Conservation (phyloP, 2,888 invertebrate species). For the Agrotis puta region DNA sequence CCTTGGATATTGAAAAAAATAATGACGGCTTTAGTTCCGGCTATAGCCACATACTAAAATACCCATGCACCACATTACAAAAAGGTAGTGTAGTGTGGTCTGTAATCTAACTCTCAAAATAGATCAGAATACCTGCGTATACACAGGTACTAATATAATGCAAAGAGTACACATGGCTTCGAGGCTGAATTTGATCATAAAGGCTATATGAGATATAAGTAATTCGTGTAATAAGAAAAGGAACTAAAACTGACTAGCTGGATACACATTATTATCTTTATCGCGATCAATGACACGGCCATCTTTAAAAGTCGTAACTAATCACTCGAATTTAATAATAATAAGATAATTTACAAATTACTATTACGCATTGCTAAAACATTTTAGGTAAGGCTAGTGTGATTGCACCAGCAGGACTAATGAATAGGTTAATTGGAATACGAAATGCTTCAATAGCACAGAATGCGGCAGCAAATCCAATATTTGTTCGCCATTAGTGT, state of each 20-base stretch:
- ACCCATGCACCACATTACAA: not conserved
- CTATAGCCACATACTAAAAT: not conserved
- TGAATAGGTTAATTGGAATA: conserved; percentile 56
- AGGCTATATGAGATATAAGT: conserved; percentile 18
- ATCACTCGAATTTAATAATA: not conserved
- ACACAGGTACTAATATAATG: conserved; percentile 34
- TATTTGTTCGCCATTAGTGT: conserved; percentile 65
- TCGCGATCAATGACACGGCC: not conserved
- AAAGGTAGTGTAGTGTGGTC: not conserved
- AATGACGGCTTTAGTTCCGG: not conserved
- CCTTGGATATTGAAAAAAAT: not conserved
- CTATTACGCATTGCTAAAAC: conserved; percentile 7
- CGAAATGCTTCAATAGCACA: conserved; percentile 52
- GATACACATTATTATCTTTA: not conserved
- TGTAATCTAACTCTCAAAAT: not conserved
- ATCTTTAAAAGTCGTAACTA: not conserved
- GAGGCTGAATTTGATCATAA: conserved; percentile 20
- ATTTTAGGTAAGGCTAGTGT: conserved; percentile 18
- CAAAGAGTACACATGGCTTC: conserved; percentile 4
- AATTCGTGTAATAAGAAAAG: conserved; percentile 5
- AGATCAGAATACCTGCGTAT: not conserved
- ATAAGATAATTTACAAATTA: conserved; percentile 1
- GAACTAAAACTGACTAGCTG: conserved; percentile 4
- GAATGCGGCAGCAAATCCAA: conserved; percentile 62
- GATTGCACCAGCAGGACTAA: conserved; percentile 47